Evolutionary conservation across 2,888 invertebrate genomes (phyloP), one percentile per base, ranked within the genome.

Genomic region (Fragum sueziense): DNA sequence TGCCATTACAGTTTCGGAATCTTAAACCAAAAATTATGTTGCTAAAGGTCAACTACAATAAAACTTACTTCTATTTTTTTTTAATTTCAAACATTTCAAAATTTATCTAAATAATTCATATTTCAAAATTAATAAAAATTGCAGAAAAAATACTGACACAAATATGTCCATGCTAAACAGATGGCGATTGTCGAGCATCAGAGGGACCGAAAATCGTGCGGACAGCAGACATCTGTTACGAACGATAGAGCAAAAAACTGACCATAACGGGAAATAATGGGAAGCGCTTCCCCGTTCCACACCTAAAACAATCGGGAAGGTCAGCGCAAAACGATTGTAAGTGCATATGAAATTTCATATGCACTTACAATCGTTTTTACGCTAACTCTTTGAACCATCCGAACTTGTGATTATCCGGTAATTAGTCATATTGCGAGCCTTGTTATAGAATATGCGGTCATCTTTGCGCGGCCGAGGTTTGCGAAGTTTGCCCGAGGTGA

Each of bases 241-340:
- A 33, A 62, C 41, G 41, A 27, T n/a, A n/a, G 41, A 41, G 31
- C 29, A 65, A 62, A 62, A 65, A 65, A 65, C 17, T 65, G 65
- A 65, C 65, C 65, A 65, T 65, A 65, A 41, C 65, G 65, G 65
- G 37, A 11, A 37, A 65, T 65, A 65, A 65, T 29, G 17, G 69
- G 74, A 47, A 51, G 47, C 37, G 54, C 68, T 31, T 57, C 77
- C 54, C 17, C 27, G 25, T 22, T 22, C 65, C 41, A 41, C 80
- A 81, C 84, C 81, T 81, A 84, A 84, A 84, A 81, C 79, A 84
- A 81, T 68, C 22, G 73, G n/a, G n/a, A n/a, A n/a, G n/a, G n/a
- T n/a, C n/a, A n/a, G n/a, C n/a, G n/a, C n/a, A n/a, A n/a, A n/a
- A n/a, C n/a, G n/a, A n/a, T n/a, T n/a, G n/a, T n/a, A n/a, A n/a